Conservation (phyloP, 53 echinoderm and acorn worm genomes). For the Hippasteria phrygiana region DNA sequence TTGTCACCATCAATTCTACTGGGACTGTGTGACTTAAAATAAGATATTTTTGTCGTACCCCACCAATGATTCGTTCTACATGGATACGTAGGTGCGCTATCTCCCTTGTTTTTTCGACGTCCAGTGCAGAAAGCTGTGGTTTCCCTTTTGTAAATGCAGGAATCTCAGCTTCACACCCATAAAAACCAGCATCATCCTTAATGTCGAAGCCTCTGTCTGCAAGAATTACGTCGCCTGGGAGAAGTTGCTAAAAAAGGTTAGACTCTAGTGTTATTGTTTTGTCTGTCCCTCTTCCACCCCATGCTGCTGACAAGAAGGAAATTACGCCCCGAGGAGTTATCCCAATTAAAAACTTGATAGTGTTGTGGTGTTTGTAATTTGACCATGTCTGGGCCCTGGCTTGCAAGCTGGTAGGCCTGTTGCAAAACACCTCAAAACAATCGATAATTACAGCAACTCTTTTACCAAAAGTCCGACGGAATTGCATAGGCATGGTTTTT, state of each 20-base stretch:
- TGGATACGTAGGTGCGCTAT: constrained; percentile 33
- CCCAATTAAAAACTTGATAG: constrained; percentile 52
- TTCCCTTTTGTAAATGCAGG: constrained; percentile 41
- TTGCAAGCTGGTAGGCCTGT: constrained; percentile 26
- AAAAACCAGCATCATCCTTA: constrained; percentile 50
- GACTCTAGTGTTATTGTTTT: constrained; percentile 49
- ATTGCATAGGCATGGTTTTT: constrained; percentile 49
- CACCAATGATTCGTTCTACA: constrained; percentile 22
- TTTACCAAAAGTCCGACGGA: constrained; percentile 37
- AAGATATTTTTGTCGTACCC: constrained; percentile 14
- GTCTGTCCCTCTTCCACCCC: constrained; percentile 52
- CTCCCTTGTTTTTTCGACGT: constrained; percentile 26
- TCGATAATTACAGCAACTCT: constrained; percentile 56
- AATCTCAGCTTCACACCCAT: constrained; percentile 46
- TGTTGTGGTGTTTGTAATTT: constrained; percentile 59
- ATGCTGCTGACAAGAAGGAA: constrained; percentile 49
- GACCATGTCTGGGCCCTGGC: constrained; percentile 56
- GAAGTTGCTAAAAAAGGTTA: constrained; percentile 15
- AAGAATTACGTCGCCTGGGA: constrained; percentile 22
- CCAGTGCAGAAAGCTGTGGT: constrained; percentile 27
- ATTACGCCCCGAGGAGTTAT: constrained; percentile 40
- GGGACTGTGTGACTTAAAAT: constrained; percentile 25
- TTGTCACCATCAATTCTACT: constrained; percentile 1
- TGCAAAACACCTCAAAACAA: constrained; percentile 42
- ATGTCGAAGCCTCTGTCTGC: constrained; percentile 55